These are phyloP conservation scores for Glyphotaelius pellucidus DNA, from an alignment of 2,888 invertebrate species.

Conservation along the genomic window DNA sequence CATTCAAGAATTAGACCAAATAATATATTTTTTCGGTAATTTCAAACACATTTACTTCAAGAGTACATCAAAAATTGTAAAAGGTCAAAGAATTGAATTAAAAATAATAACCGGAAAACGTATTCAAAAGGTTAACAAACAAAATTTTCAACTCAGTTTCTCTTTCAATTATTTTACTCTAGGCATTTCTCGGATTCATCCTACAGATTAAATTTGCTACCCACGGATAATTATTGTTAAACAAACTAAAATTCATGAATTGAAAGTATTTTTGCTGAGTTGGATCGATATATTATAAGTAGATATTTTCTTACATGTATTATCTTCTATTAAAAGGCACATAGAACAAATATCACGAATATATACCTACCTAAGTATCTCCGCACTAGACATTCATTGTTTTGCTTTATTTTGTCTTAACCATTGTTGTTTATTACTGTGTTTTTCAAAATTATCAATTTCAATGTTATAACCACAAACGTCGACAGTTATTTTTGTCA, in stretches of 20 bases:
- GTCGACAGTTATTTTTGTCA: neutral
- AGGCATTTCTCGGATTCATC: neutral
- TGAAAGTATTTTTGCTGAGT: neutral
- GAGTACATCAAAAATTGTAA: neutral
- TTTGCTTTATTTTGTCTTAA: neutral
- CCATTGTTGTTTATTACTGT: neutral
- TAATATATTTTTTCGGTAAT: neutral
- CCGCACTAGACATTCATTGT: neutral
- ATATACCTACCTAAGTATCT: neutral
- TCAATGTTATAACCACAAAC: neutral
- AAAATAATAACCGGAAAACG: neutral
- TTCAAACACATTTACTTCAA: neutral
- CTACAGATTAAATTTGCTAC: neutral
- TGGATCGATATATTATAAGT: no score
- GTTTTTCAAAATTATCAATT: neutral
- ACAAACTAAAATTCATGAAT: neutral
- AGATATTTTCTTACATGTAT: no score
- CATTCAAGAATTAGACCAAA: neutral
- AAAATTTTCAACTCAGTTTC: neutral
- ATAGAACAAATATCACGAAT: neutral
- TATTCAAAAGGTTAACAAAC: neutral
- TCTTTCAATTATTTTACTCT: neutral
- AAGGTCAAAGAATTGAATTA: neutral
- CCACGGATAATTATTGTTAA: neutral
- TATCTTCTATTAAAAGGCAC: no score